Conservation (phyloP, 2,888 invertebrate genomes). For the Clistopyga incitator region DNA sequence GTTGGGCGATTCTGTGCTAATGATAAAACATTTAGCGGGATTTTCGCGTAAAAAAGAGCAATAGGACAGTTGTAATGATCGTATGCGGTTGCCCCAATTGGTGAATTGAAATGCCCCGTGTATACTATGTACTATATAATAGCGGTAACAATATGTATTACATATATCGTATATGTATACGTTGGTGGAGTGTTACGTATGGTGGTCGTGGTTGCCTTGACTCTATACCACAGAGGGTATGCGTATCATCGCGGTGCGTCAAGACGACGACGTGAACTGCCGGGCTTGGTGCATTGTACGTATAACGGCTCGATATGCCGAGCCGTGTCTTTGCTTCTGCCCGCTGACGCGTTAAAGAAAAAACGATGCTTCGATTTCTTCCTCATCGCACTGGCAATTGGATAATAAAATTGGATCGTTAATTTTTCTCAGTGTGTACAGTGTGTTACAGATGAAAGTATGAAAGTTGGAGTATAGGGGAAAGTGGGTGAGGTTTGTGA, state of each 20-base stretch:
- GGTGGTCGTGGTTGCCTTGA: conserved; percentile 34
- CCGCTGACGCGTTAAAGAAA: conserved; percentile 19
- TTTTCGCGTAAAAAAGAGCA: no score
- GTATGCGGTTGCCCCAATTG: not conserved
- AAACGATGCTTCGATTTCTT: conserved; percentile 74
- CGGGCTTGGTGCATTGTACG: conserved; percentile 24
- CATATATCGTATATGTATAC: not conserved
- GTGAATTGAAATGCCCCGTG: no score
- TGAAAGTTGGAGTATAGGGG: conserved; percentile 12
- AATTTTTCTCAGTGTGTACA: not conserved
- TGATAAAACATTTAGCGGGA: no score
- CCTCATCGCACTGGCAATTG: no score
- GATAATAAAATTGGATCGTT: no score
- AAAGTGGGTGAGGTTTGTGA: conserved; percentile 25
- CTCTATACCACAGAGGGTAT: conserved; percentile 24
- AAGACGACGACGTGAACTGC: conserved; percentile 23
- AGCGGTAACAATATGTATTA: not conserved
- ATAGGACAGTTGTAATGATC: no score
- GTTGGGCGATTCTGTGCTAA: no score
- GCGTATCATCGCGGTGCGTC: conserved; percentile 53
- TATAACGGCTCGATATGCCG: conserved; percentile 38
- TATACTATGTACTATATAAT: not conserved
- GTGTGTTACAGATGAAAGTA: not conserved
- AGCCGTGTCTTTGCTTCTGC: conserved; percentile 31
- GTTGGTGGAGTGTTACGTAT: conserved; percentile 32